Conservation (phyloP, 1,140 invertebrate genomes). For the Drosophila mauritiana region DNA sequence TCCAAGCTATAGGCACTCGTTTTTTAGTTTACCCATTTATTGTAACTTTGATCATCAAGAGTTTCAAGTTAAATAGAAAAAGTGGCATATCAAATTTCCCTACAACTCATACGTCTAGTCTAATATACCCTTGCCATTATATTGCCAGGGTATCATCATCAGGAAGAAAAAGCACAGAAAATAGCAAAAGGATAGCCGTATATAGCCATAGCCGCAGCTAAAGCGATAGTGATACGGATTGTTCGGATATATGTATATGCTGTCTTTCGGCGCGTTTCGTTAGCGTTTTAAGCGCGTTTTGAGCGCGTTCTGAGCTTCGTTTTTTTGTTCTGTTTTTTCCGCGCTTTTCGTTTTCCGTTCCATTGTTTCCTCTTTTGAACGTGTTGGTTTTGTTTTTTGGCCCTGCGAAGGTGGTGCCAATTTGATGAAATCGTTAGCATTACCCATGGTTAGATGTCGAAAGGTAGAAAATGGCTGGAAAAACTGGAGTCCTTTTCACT, state of each 20-base stretch:
- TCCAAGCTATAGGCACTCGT: neutral
- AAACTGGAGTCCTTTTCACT: slow-evolving; percentile 1
- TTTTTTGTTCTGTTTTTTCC: slow-evolving; percentile 11
- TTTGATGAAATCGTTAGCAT: slow-evolving; percentile 67
- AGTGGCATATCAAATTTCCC: too few relatives aligned
- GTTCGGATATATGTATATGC: slow-evolving; percentile 21
- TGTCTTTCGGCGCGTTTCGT: slow-evolving; percentile 49
- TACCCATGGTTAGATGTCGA: slow-evolving; percentile 31
- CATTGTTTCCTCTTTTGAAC: neutral
- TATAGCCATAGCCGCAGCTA: slow-evolving; percentile 23
- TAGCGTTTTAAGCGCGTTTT: slow-evolving; percentile 12
- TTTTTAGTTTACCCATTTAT: too few relatives aligned
- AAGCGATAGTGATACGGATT: slow-evolving; percentile 34
- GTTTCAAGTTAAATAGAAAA: too few relatives aligned
- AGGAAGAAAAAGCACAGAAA: neutral
- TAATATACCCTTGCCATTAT: neutral
- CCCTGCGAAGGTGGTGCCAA: slow-evolving; percentile 38
- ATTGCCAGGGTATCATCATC: slow-evolving; percentile 5
- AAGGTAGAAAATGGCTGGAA: neutral
- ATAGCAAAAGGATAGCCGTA: slow-evolving; percentile 8
- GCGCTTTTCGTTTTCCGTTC: slow-evolving; percentile 9
- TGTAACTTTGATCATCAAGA: too few relatives aligned
- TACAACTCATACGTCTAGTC: neutral
- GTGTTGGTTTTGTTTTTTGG: neutral
- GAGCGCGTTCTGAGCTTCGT: slow-evolving; percentile 17